Conservation (phyloP, 2,888 invertebrate genomes). For the Cataglyphis altisquamis region DNA sequence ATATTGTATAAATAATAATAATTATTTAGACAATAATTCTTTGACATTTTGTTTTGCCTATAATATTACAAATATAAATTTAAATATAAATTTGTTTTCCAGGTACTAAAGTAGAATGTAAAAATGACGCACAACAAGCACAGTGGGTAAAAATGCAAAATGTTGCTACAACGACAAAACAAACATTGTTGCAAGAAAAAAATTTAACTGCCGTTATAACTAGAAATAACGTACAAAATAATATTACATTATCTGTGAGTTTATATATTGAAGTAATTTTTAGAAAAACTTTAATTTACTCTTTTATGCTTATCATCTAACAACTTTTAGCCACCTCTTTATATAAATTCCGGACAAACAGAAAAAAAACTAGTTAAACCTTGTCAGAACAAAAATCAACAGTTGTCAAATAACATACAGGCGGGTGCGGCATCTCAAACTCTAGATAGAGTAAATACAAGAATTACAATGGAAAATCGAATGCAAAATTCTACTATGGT, state of each 20-base stretch:
- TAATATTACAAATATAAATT: neutral
- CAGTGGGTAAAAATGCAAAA: slow-evolving; percentile 82
- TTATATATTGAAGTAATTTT: slow-evolving; percentile 15
- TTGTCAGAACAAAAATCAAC: slow-evolving; percentile 71
- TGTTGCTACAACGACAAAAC: slow-evolving; percentile 76
- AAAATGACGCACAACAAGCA: slow-evolving; percentile 77
- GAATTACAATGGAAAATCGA: slow-evolving; percentile 63
- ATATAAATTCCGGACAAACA: slow-evolving; percentile 53
- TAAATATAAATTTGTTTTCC: neutral
- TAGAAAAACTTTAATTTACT: slow-evolving; percentile 20
- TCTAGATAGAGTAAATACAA: slow-evolving; percentile 61
- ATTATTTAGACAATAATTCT: neutral
- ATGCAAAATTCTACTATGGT: slow-evolving; percentile 70
- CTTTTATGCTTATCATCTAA: slow-evolving; percentile 22
- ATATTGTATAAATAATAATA: neutral
- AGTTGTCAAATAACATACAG: slow-evolving; percentile 60
- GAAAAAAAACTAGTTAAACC: slow-evolving; percentile 72
- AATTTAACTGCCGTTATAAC: slow-evolving; percentile 73
- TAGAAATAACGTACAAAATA: slow-evolving; percentile 78
- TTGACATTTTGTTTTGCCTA: neutral
- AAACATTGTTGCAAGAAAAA: slow-evolving; percentile 74
- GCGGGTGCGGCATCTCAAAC: slow-evolving; percentile 49
- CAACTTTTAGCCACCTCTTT: slow-evolving; percentile 51
- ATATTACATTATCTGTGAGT: slow-evolving; percentile 75
- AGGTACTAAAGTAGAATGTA: slow-evolving; percentile 72